These are phyloP conservation scores for Andrena bicolor DNA, from an alignment of 2,888 invertebrate genomes.

Conservation along the genomic window DNA sequence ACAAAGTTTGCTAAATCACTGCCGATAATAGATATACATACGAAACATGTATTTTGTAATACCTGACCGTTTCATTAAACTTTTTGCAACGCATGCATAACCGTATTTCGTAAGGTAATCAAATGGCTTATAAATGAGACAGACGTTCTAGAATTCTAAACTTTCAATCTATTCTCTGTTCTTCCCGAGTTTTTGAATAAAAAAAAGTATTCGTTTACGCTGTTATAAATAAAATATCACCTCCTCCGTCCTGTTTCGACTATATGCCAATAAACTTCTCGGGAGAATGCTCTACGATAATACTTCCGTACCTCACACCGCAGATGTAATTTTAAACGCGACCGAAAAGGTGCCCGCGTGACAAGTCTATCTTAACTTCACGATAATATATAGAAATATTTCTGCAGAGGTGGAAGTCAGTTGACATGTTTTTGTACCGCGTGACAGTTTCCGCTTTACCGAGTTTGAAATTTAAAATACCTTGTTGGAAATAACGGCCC, in stretches of 20 bases:
- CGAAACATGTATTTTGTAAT: not conserved
- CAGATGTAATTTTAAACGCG: constrained; percentile 18
- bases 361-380: constrained; percentile 39
- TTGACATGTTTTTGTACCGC: not conserved
- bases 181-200: not conserved
- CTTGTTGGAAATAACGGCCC: too few species aligned
- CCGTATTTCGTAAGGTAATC: not conserved
- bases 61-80: not conserved
- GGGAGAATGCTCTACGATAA: not conserved
- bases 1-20: not conserved
- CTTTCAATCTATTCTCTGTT: not conserved
- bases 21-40: not conserved
- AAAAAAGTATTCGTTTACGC: not conserved
- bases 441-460: not conserved
- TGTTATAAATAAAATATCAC: not conserved
- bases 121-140: constrained; percentile 5
- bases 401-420: constrained; percentile 15
- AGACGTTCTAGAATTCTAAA: not conserved
- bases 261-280: not conserved
- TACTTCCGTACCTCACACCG: not conserved
- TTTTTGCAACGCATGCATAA: not conserved
- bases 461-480: not conserved
- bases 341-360: constrained; percentile 14
- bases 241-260: not conserved
- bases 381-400: constrained; percentile 5